A percentile compares a stretch with the other conserved stretches of the same genome.
These are phyloP conservation scores for Polymixis flavicincta DNA, from an alignment of 2,888 invertebrate genomes.

Conservation along the genomic window DNA sequence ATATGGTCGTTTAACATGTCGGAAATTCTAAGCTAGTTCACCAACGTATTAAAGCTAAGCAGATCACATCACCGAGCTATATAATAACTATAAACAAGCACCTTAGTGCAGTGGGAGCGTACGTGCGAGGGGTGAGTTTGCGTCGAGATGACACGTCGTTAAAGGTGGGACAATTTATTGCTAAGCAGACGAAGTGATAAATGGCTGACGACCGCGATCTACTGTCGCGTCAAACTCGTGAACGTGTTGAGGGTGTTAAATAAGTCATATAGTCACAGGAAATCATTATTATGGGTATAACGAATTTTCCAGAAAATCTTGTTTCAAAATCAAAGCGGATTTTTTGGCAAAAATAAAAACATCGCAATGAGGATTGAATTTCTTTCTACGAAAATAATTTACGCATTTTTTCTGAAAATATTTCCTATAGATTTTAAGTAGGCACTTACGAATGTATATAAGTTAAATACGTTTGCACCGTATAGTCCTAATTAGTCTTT, in stretches of 20 bases:
- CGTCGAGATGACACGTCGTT: constrained; percentile 59
- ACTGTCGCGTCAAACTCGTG: constrained; percentile 49
- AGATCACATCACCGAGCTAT: constrained; percentile 34
- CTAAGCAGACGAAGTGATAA: constrained; percentile 61
- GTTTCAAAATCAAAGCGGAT: neutral
- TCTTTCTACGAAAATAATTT: neutral
- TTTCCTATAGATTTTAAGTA: neutral
- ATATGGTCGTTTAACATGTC: constrained; percentile 21
- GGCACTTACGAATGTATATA: neutral
- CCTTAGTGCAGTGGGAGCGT: constrained; percentile 45
- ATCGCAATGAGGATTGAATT: neutral
- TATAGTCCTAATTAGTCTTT: no score
- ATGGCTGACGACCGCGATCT: constrained; percentile 58
- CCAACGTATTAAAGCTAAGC: constrained; percentile 31
- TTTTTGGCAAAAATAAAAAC: no score
- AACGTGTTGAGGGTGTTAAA: constrained; percentile 30
- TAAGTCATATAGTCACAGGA: constrained; percentile 16
- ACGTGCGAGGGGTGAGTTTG: constrained; percentile 54
- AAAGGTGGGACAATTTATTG: constrained; percentile 60
- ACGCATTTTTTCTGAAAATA: neutral
- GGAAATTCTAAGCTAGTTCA: constrained; percentile 17
- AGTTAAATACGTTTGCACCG: no score
- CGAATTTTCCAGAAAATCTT: neutral
- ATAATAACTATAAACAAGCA: constrained; percentile 55
- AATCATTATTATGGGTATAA: constrained; percentile 1